phyloP scores from a whole-genome alignment of 2,888 invertebrate genomes.

The Cryptus viduatorius region DNA sequence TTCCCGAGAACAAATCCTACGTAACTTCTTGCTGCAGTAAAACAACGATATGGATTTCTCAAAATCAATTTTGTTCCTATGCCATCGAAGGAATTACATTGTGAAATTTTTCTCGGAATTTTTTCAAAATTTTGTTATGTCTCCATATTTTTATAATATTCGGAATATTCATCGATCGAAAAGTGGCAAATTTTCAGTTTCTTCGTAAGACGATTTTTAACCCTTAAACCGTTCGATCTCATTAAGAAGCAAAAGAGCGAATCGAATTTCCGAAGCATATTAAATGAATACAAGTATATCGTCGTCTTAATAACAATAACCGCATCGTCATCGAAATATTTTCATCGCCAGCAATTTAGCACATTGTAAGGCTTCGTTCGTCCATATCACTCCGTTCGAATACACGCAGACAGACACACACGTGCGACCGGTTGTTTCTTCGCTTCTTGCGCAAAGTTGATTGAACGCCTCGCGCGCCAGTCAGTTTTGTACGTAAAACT shows the following conservation, averaged over 20 bases:
- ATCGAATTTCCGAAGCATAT: not conserved
- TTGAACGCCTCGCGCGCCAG: conserved; percentile 60
- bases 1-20: not conserved
- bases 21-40: not conserved
- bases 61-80: not conserved
- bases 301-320: conserved; percentile 1
- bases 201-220: not conserved
- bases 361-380: not conserved
- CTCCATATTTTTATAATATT: not conserved
- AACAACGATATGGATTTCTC: not conserved
- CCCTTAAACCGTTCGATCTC: not conserved
- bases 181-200: not conserved
- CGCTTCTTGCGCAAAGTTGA: conserved; percentile 66
- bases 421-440: conserved; percentile 37
- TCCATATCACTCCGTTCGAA: not conserved
- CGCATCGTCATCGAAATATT: conserved; percentile 32
- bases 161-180: not conserved
- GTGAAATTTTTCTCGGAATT: no score
- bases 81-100: no score
- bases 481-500: conserved; percentile 50
- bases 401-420: conserved; percentile 12
- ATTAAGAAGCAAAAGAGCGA: not conserved
- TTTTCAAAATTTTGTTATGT: not conserved
- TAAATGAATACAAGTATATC: not conserved
- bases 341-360: conserved; percentile 19